Evolutionary conservation across 2,797 vertebrate genomes (phyloP).

Genomic region (Calcarius lapponicus): DNA sequence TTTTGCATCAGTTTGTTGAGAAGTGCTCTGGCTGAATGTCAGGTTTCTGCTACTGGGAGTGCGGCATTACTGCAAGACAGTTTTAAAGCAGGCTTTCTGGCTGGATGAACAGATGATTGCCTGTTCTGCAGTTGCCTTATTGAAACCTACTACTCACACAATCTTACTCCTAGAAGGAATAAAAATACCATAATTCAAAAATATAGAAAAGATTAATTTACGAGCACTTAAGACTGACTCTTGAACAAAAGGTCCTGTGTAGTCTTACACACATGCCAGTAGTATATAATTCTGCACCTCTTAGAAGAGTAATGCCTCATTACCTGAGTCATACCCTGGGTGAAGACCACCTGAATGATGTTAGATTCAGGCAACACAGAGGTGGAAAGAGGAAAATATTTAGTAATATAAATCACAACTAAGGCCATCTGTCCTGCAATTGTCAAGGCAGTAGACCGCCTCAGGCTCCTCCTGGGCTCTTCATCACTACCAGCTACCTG

Average conservation of each 20-base stretch:
- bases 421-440: constrained; percentile 69
- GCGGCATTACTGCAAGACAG: background rate
- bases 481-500: constrained; percentile 71
- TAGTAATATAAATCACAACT: constrained; percentile 58
- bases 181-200: constrained; percentile 2
- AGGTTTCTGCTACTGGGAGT: background rate
- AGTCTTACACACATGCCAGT: background rate
- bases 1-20: background rate
- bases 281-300: background rate
- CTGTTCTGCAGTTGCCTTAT: background rate
- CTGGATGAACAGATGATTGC: background rate
- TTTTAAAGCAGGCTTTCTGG: background rate
- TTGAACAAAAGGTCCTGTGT: background rate
- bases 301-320: constrained; percentile 17
- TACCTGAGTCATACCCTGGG: background rate
- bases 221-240: background rate
- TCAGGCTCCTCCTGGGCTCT: constrained; percentile 65
- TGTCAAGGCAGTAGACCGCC: constrained; percentile 62
- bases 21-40: background rate
- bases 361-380: constrained; percentile 1
- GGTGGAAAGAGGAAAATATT: constrained; percentile 52
- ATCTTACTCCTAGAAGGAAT: background rate
- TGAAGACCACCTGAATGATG: constrained; percentile 25
- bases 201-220: background rate
- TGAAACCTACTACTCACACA: background rate